Evolutionary conservation across 1,140 invertebrate genomes (phyloP).

Genomic region (Drosophila pseudoananassae): DNA sequence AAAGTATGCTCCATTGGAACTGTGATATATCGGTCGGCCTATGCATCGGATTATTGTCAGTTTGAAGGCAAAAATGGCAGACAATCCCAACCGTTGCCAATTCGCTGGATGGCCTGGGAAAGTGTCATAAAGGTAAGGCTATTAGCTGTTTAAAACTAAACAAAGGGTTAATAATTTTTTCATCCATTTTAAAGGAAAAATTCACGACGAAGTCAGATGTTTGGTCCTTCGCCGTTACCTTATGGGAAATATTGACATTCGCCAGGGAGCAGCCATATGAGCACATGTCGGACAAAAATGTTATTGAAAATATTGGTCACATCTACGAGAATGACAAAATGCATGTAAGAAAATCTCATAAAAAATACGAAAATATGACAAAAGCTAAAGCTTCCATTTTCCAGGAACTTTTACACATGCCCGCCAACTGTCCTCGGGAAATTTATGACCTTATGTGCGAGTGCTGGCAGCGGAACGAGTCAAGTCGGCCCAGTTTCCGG

Average conservation of each 20-base stretch:
- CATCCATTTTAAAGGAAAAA: not conserved
- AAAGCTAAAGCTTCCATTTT: conserved; percentile 3
- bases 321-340: conserved; percentile 88
- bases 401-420: conserved; percentile 89
- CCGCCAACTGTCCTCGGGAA: conserved; percentile 93
- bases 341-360: conserved; percentile 63
- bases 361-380: not conserved
- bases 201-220: conserved; percentile 92
- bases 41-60: conserved; percentile 89
- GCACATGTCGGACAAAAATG: conserved; percentile 90
- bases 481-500: conserved; percentile 93
- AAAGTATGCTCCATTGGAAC: conserved; percentile 93
- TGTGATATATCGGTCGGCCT: conserved; percentile 87
- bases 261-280: conserved; percentile 93
- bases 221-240: conserved; percentile 94
- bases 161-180: not conserved
- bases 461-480: conserved; percentile 95
- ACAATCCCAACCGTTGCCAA: conserved; percentile 87
- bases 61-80: conserved; percentile 86
- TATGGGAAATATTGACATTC: conserved; percentile 96
- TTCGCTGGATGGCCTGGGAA: conserved; percentile 94
- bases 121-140: conserved; percentile 90
- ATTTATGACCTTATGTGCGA: conserved; percentile 97
- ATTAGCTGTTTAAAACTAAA: not conserved
- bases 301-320: conserved; percentile 91